Conservation (phyloP, 2,797 vertebrate genomes). For the Protosalanx chinensis region DNA sequence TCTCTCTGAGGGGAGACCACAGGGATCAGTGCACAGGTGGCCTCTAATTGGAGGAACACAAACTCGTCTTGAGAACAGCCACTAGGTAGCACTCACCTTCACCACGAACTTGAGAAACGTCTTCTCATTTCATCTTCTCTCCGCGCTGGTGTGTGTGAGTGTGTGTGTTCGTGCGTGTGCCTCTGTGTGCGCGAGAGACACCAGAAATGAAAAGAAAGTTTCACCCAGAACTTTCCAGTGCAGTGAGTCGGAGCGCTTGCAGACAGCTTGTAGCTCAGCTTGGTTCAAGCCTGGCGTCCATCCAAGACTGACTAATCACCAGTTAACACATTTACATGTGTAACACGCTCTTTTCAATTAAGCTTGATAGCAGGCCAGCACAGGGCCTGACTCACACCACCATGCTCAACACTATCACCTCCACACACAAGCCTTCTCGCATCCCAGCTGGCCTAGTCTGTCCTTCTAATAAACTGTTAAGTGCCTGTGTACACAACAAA, state of each 20-base stretch:
- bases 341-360: background rate
- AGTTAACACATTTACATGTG: background rate
- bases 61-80: background rate
- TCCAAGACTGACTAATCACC: background rate
- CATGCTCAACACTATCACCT: too few species aligned
- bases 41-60: background rate
- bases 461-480: too few species aligned
- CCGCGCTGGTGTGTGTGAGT: background rate
- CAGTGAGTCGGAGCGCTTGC: background rate
- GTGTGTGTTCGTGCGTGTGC: slow-evolving; percentile 2
- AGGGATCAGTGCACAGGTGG: background rate
- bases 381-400: too few species aligned
- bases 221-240: background rate
- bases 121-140: background rate
- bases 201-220: background rate
- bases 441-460: too few species aligned
- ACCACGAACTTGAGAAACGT: background rate
- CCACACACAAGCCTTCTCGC: too few species aligned
- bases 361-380: background rate
- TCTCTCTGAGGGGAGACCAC: background rate
- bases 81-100: background rate
- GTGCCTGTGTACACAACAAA: too few species aligned
- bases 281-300: background rate
- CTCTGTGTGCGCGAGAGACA: too few species aligned
- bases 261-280: background rate